Base-by-base conservation (phyloP, 1,140 invertebrate species). In the Papilio polytes region DNA sequence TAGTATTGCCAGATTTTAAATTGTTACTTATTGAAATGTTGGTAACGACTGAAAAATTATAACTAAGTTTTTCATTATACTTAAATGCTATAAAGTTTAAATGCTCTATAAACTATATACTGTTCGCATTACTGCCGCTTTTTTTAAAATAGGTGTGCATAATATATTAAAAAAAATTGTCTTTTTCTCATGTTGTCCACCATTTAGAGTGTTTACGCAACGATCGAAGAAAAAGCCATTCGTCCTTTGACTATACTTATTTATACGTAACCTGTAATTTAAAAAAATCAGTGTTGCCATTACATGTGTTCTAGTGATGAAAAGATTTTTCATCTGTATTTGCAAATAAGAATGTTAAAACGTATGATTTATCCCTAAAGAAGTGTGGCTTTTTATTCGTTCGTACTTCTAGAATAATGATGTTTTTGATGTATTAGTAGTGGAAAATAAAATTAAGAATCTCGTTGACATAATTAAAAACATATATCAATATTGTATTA, bases 371-470 rank as follows among this genome's bases (percentile, higher is more conserved):
- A 79, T 41, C 7, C 36, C 13, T 46, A 80, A 82, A 77, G 26
- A 73, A 56, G 48, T 81, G 56, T 83, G 81, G 78, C 81, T 83
- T 83, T 85, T 84, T 84, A 77, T 73, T 83, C 76, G 73, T 80
- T 81, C 83, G 82, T 82, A 83, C 74, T 73, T 85, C 83, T 87
- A 83, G 80, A 77, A 70, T 82, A 73, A 82, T 79, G 74, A 84
- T 80, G 82, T 82, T 82, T 86, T 83, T 78, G 81, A 84, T 84
- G 83, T 83, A 84, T 83, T 83, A 81, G 83, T 83, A 84, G 80
- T 81, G 74, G 80, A 81, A 81, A 79, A 78, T 81, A 80, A 80
- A 20, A 79, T 82, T 81, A 80, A 78, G 84, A 85, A 85, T 85
- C 85, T 86, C 82, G 77, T 78, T 83, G 56, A 80, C 80, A 78